Evolutionary conservation across 2,797 vertebrate genomes (phyloP).

Genomic region (Lutjanus campechanus): DNA sequence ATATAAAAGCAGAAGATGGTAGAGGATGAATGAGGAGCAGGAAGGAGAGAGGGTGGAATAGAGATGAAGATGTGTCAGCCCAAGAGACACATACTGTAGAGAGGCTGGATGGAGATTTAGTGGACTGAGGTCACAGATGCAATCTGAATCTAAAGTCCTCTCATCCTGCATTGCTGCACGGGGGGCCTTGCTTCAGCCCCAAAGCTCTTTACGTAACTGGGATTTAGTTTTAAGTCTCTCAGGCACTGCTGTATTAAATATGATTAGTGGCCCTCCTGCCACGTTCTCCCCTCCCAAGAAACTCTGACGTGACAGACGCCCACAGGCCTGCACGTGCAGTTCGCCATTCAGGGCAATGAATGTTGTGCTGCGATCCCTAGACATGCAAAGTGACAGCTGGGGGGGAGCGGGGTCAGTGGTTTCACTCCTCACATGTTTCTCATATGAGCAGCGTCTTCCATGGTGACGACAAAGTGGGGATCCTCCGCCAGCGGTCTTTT

Average conservation of each 20-base stretch:
- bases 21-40: conserved; percentile 25
- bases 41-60: conserved; percentile 13
- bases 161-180: conserved; percentile 66
- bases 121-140: conserved; percentile 78
- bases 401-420: conserved; percentile 42
- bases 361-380: conserved; percentile 40
- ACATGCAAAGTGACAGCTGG: conserved; percentile 74
- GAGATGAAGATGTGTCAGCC: conserved; percentile 54
- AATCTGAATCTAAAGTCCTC: conserved; percentile 78
- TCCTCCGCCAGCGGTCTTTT: conserved; percentile 37
- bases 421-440: conserved; percentile 54
- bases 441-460: conserved; percentile 42
- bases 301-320: conserved; percentile 63
- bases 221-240: conserved; percentile 83
- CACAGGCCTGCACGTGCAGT: conserved; percentile 62
- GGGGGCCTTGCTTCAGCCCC: conserved; percentile 70
- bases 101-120: conserved; percentile 70
- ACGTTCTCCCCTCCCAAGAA: conserved; percentile 70
- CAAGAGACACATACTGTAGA: conserved; percentile 49
- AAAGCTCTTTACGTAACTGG: conserved; percentile 86
- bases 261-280: conserved; percentile 83
- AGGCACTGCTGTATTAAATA: conserved; percentile 83
- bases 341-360: conserved; percentile 51
- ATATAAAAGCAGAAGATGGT: conserved; percentile 12
- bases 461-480: conserved; percentile 26